Evolutionary conservation across 2,888 invertebrate genomes (phyloP).

Genomic region (Drosophila multiciliata): DNA sequence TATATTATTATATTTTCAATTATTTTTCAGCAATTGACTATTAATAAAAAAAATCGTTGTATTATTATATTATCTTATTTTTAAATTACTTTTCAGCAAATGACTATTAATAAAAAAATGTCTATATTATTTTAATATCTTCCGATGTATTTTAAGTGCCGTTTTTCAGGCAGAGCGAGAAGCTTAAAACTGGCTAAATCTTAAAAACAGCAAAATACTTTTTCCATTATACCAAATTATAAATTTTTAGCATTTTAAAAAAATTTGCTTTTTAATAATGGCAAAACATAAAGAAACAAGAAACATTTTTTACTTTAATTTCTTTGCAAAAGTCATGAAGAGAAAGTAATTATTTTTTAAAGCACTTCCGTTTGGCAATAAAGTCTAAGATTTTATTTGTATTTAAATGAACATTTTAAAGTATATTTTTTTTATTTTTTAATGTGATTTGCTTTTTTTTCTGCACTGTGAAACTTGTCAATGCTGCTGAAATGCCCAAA

Average conservation of each 20-base stretch:
- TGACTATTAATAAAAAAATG: neutral
- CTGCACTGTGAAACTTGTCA: neutral
- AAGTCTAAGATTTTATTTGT: neutral
- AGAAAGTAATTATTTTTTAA: neutral
- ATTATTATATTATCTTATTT: too few relatives aligned
- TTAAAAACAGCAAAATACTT: neutral
- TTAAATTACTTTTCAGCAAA: neutral
- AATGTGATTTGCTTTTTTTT: neutral
- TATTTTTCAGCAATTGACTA: neutral
- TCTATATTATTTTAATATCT: too few relatives aligned
- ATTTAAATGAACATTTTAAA: neutral
- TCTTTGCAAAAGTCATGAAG: neutral
- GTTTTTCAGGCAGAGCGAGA: neutral
- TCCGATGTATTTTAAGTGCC: neutral
- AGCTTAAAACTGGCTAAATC: neutral
- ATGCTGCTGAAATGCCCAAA: slow-evolving; percentile 1
- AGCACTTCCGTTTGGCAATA: neutral
- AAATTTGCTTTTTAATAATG: neutral
- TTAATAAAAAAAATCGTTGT: neutral
- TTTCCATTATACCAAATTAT: neutral
- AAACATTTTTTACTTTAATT: neutral
- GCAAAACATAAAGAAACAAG: neutral
- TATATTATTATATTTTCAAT: neutral
- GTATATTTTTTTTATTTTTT: neutral
- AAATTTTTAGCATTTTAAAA: neutral